Evolutionary conservation across 2,888 invertebrate genomes (phyloP).

Genomic region (Acrobasis repandana): DNA sequence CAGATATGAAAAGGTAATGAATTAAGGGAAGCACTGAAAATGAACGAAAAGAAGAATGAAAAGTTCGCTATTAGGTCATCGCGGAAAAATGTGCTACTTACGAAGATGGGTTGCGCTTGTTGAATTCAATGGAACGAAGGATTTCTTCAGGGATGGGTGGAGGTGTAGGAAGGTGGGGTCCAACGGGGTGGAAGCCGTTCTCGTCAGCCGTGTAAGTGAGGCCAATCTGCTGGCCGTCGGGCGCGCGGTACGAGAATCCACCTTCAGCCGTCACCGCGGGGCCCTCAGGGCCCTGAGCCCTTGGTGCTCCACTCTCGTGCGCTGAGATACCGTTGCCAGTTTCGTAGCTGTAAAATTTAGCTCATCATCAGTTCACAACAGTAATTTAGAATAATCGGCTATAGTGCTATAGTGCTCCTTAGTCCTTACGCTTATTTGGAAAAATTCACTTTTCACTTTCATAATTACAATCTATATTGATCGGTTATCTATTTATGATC

Average conservation of each 20-base stretch:
- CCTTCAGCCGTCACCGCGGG: conserved; percentile 84
- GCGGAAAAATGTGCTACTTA: conserved; percentile 45
- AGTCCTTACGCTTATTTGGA: no score
- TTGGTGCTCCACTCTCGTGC: conserved; percentile 82
- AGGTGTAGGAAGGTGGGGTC: conserved; percentile 84
- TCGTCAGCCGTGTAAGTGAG: conserved; percentile 88
- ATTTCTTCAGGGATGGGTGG: conserved; percentile 80
- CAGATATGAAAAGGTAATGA: no score
- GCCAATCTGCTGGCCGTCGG: conserved; percentile 85
- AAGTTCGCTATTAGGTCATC: no score
- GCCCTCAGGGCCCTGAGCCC: conserved; percentile 80
- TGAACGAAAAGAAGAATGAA: no score
- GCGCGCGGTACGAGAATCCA: conserved; percentile 85
- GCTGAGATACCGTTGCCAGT: conserved; percentile 86
- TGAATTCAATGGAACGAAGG: conserved; percentile 78
- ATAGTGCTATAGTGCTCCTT: no score
- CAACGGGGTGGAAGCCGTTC: conserved; percentile 86
- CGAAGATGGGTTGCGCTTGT: conserved; percentile 72
- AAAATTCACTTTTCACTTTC: no score
- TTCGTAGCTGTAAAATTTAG: conserved; percentile 75
- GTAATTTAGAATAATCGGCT: no score
- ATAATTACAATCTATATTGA: no score
- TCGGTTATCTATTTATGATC: no score
- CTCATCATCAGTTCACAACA: neutral
- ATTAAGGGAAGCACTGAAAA: no score